phyloP scores from a whole-genome alignment of 2,797 vertebrate species.

The Peromyscus attwateri region DNA sequence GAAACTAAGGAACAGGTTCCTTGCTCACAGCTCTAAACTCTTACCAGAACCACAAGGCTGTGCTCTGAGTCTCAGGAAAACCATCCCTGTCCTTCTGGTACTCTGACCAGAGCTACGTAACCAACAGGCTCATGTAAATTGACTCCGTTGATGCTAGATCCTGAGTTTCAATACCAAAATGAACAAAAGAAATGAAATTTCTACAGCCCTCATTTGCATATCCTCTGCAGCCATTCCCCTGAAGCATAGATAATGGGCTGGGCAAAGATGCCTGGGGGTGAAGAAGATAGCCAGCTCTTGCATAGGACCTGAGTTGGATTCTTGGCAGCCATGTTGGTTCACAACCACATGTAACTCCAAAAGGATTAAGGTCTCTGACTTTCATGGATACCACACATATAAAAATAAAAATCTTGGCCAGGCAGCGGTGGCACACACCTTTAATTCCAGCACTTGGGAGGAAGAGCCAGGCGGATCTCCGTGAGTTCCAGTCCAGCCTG shows the following conservation, averaged over 20 bases:
- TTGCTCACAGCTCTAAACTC: background rate
- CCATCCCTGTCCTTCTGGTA: background rate
- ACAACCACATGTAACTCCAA: background rate
- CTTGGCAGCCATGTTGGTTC: background rate
- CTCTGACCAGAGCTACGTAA: background rate
- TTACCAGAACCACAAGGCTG: background rate
- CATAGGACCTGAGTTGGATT: background rate
- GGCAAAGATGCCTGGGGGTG: background rate
- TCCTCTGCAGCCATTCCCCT: background rate
- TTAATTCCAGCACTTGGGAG: background rate
- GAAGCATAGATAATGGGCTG: background rate
- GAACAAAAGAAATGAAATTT: slow-evolving; percentile 5
- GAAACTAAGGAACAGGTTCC: background rate
- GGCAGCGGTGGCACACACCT: background rate
- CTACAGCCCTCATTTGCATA: background rate
- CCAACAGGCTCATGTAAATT: background rate
- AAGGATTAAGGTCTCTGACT: background rate
- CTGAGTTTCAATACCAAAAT: background rate
- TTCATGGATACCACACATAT: background rate
- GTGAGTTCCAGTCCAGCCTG: background rate
- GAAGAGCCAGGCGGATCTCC: background rate
- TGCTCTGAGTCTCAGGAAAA: background rate
- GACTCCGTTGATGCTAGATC: background rate
- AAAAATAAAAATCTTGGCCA: background rate
- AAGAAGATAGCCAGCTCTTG: background rate